These are phyloP conservation scores for Bagarius yarrelli DNA, from an alignment of 2,113 vertebrate genomes.

Conservation along the genomic window DNA sequence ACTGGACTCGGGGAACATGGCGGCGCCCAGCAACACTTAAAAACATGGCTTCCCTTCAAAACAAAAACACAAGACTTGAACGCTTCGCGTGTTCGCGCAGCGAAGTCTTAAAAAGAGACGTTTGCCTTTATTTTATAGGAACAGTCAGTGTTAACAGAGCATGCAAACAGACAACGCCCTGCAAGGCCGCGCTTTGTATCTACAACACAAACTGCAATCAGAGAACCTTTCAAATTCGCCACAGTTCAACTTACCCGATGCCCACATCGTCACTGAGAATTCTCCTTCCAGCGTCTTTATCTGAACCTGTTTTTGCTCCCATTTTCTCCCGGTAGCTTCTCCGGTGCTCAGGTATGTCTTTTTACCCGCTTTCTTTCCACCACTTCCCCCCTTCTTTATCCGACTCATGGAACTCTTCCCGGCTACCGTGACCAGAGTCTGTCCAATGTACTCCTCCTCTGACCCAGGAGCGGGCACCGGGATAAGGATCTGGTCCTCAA, in stretches of 20 bases:
- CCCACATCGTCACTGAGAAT: slow-evolving; percentile 98
- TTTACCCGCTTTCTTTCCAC: slow-evolving; percentile 89
- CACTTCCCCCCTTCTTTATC: slow-evolving; percentile 82
- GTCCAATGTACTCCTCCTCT: slow-evolving; percentile 95
- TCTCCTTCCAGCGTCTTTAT: slow-evolving; percentile 98
- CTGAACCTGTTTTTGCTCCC: slow-evolving; percentile 98
- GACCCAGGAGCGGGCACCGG: slow-evolving; percentile 88
- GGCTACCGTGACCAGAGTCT: slow-evolving; percentile 92
- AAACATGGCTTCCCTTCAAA: slow-evolving; percentile 99
- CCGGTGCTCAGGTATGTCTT: slow-evolving; percentile 87
- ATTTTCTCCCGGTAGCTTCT: slow-evolving; percentile 87
- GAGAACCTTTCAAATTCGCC: slow-evolving; percentile 32
- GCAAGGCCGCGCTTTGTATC: slow-evolving; percentile 66
- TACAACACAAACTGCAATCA: slow-evolving; percentile 42
- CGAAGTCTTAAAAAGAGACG: slow-evolving; percentile 34
- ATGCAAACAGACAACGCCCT: slow-evolving; percentile 74
- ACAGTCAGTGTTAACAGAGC: slow-evolving; percentile 62
- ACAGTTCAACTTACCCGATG: slow-evolving; percentile 81
- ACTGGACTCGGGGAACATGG: slow-evolving; percentile 97
- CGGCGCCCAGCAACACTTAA: slow-evolving; percentile 96
- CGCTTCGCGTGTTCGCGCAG: slow-evolving; percentile 22
- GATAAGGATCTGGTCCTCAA: slow-evolving; percentile 96
- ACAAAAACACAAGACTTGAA: slow-evolving; percentile 80
- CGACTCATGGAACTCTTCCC: slow-evolving; percentile 85
- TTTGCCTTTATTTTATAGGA: slow-evolving; percentile 32